Conservation (phyloP, 2,888 invertebrate species). For the Itoplectis maculator region DNA sequence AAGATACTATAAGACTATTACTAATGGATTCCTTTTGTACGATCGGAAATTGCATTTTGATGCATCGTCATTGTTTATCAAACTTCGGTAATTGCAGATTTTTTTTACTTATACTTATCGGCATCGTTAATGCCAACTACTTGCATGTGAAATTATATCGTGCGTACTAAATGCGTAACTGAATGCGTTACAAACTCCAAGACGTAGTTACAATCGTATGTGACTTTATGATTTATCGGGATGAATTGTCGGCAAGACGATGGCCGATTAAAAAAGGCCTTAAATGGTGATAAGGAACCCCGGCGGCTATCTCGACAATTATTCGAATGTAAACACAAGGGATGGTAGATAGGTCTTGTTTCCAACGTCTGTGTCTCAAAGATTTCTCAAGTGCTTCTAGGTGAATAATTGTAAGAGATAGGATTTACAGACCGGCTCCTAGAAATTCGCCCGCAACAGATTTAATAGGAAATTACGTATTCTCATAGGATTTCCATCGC, state of each 20-base stretch:
- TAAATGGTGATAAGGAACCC: background rate
- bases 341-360: background rate
- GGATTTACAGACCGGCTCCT: background rate
- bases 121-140: constrained; percentile 25
- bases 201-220: constrained; percentile 13
- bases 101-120: constrained; percentile 43
- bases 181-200: constrained; percentile 17
- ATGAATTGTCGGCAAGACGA: background rate
- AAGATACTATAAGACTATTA: constrained; percentile 13
- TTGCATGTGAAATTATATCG: constrained; percentile 57
- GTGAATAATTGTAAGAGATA: background rate
- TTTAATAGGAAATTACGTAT: background rate
- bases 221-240: background rate
- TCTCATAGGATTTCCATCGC: background rate
- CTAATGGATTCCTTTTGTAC: constrained; percentile 15
- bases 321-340: background rate
- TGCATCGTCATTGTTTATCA: constrained; percentile 32
- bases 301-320: background rate
- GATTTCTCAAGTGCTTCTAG: background rate
- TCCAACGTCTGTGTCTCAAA: constrained; percentile 4
- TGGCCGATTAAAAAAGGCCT: background rate
- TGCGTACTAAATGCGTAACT: constrained; percentile 34
- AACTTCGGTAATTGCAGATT: constrained; percentile 36
- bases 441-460: background rate
- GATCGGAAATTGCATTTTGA: constrained; percentile 45